Base-by-base conservation (phyloP, 1,140 invertebrate species). In the Drosophila nebulosa region DNA sequence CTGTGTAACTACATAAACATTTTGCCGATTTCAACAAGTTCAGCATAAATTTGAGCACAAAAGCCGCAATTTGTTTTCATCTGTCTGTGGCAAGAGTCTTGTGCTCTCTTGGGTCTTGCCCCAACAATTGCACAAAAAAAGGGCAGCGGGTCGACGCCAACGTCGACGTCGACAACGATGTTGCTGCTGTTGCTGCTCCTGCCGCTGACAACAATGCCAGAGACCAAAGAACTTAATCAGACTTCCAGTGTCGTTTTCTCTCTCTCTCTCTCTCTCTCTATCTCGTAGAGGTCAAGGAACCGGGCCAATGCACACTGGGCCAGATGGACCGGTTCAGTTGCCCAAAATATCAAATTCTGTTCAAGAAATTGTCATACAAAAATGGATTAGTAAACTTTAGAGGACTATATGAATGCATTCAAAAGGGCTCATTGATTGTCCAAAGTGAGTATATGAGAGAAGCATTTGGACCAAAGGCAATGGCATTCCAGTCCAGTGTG, bases 1-100 rank as follows among this genome's bases (percentile, higher is more conserved):
- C n/a, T 32, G 22, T 68, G 65, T 70, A 65, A 64, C 64, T 69
- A 69, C 79, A 83, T 75, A 83, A 84, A 84, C 85, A 85, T 78
- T 85, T 85, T 85, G 62, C 74, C 77, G 81, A 86, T 81, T 86
- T 86, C 81, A 86, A 86, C 81, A 86, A 86, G 81, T 86, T 83
- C 63, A 83, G 84, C 84, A 88, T 88, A 88, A 88, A 89, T 88
- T 88, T 83, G 60, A 62, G 78, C 84, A 88, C 83, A 88, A 88
- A 89, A 88, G 84, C 75, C 79, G 83, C 84, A 88, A 88, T 88
- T 88, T 88, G 83, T 88, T 88, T 88, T 74, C 83, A 88, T 83
- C 84, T 83, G 83, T 71, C 78, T 60, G 60, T 27, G 27, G 50
- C 59, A 70, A 64, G 53, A 60, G 69, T 60, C 58, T 5, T 63